Percentiles rank a stretch among this genome's conserved stretches.
phyloP scores from a whole-genome alignment of 2,888 invertebrate species.

The Epinotia demarniana region DNA sequence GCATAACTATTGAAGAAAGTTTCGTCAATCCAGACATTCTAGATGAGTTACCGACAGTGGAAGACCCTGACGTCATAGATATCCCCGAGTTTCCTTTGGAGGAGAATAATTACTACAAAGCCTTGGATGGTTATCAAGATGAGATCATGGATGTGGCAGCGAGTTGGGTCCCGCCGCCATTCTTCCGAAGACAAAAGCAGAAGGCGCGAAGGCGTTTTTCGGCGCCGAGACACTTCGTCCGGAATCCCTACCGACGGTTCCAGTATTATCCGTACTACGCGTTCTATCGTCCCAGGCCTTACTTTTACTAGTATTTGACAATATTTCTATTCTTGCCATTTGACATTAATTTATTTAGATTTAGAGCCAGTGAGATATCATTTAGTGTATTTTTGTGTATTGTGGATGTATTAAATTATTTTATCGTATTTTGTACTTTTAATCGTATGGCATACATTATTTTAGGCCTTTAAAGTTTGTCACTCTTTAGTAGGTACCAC shows the following conservation, averaged over 20 bases:
- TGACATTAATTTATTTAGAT: conserved; percentile 46
- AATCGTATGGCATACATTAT: too few relatives aligned
- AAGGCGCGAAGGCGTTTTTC: conserved; percentile 61
- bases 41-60: conserved; percentile 31
- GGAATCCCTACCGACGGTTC: conserved; percentile 63
- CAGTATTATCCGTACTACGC: conserved; percentile 66
- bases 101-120: conserved; percentile 53
- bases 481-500: too few relatives aligned
- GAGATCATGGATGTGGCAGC: conserved; percentile 77
- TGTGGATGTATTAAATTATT: conserved; percentile 8
- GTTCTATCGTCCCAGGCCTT: conserved; percentile 72
- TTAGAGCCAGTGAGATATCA: neutral
- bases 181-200: conserved; percentile 58
- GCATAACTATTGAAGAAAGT: conserved; percentile 64
- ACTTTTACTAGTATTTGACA: conserved; percentile 62
- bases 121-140: conserved; percentile 60
- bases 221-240: conserved; percentile 63
- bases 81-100: conserved; percentile 48
- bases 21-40: conserved; percentile 50
- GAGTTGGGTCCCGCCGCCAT: conserved; percentile 69
- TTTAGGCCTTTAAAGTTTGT: too few relatives aligned
- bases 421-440: neutral
- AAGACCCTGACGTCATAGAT: conserved; percentile 39
- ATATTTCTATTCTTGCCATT: conserved; percentile 43
- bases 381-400: neutral